Percentiles rank a stretch among this genome's conserved stretches.
These are phyloP conservation scores for Apoderus coryli DNA, from an alignment of 2,888 invertebrate species.

Conservation along the genomic window DNA sequence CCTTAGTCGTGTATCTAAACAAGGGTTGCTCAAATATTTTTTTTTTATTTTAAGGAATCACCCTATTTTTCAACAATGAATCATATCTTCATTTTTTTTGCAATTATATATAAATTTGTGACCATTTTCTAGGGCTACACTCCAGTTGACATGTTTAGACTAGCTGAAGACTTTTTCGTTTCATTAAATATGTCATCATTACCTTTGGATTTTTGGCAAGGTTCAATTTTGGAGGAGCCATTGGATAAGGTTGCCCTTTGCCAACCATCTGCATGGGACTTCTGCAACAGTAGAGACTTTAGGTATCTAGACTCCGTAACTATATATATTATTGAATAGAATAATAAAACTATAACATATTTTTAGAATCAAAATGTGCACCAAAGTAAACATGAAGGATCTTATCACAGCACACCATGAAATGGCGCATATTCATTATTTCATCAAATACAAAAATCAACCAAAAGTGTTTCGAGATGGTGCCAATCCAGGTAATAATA, in stretches of 20 bases:
- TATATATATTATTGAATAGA: neutral
- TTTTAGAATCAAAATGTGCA: constrained; percentile 77
- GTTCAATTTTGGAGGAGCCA: constrained; percentile 72
- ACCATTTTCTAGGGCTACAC: constrained; percentile 65
- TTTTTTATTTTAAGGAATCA: no score
- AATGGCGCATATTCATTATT: constrained; percentile 84
- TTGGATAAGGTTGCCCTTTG: constrained; percentile 64
- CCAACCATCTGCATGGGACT: constrained; percentile 90
- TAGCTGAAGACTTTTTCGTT: constrained; percentile 83
- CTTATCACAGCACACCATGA: constrained; percentile 81
- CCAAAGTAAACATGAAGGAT: constrained; percentile 72
- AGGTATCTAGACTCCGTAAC: constrained; percentile 38
- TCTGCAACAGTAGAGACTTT: constrained; percentile 78
- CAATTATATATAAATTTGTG: no score
- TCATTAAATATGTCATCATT: constrained; percentile 78
- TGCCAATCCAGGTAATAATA: constrained; percentile 91
- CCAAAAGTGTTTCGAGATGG: constrained; percentile 81
- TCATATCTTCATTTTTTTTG: no score
- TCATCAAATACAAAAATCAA: constrained; percentile 65
- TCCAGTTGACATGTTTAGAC: constrained; percentile 66
- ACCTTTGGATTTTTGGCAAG: constrained; percentile 78
- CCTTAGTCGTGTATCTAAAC: constrained; percentile 1
- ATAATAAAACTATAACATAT: constrained; percentile 8
- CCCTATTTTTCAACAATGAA: no score
- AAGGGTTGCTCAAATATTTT: no score